Evolutionary conservation across 1,140 invertebrate species (phyloP).

Genomic region (Ephestia elutella): DNA sequence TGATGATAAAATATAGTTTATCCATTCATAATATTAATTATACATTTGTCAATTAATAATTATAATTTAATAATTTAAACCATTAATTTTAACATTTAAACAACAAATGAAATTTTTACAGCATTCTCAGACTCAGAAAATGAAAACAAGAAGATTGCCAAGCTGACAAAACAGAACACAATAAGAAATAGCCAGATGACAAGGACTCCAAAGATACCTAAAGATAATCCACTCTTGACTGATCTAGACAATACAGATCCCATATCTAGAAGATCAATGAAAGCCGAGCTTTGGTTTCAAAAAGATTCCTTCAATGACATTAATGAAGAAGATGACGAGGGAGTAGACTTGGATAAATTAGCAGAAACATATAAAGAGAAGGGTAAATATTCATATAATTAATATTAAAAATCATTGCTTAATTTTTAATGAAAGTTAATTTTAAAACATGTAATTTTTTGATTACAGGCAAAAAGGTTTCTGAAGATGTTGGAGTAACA

Average conservation of each 20-base stretch:
- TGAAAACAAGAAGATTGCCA: slow-evolving; percentile 57
- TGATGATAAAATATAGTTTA: too few species aligned
- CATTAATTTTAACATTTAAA: not conserved
- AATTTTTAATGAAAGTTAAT: too few species aligned
- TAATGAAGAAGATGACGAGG: slow-evolving; percentile 87
- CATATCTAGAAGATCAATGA: slow-evolving; percentile 81
- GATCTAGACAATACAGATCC: slow-evolving; percentile 87
- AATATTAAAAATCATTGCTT: too few species aligned
- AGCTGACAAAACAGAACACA: slow-evolving; percentile 64
- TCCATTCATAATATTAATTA: too few species aligned
- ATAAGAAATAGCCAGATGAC: slow-evolving; percentile 56
- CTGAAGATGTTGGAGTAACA: slow-evolving; percentile 55
- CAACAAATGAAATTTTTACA: slow-evolving; percentile 38
- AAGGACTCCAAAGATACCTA: slow-evolving; percentile 48
- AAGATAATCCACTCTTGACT: slow-evolving; percentile 87
- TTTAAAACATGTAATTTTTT: not conserved
- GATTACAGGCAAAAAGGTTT: slow-evolving; percentile 70
- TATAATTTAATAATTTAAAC: not conserved
- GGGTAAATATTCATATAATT: slow-evolving; percentile 59
- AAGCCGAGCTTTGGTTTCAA: slow-evolving; percentile 92
- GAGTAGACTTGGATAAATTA: slow-evolving; percentile 89
- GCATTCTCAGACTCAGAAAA: slow-evolving; percentile 75
- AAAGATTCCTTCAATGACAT: slow-evolving; percentile 91
- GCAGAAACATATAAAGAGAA: slow-evolving; percentile 83
- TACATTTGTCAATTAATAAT: too few species aligned